These are phyloP conservation scores for Aplysia californica DNA, from an alignment of 1,140 invertebrate genomes.

Conservation along the genomic window DNA sequence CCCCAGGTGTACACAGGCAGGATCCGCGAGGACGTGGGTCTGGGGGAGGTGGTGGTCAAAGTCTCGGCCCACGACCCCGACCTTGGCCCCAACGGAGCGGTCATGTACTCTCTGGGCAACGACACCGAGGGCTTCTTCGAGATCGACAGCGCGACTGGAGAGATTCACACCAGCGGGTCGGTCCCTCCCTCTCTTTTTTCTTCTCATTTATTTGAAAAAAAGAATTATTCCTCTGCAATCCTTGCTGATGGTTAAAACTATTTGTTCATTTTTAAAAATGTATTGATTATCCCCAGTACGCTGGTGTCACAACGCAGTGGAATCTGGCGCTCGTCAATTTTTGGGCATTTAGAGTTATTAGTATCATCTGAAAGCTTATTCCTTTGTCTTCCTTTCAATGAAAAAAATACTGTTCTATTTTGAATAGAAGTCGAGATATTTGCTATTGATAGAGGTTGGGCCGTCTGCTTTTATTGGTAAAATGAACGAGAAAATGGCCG, in stretches of 20 bases:
- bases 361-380: too few species aligned
- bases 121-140: constrained; percentile 59
- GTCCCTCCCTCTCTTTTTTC: constrained; percentile 56
- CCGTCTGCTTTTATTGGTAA: too few species aligned
- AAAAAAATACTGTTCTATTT: too few species aligned
- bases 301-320: too few species aligned
- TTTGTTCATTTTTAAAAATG: too few species aligned
- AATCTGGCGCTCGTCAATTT: too few species aligned
- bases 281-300: too few species aligned
- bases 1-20: constrained; percentile 38
- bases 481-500: too few species aligned
- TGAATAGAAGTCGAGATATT: too few species aligned
- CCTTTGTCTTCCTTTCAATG: too few species aligned
- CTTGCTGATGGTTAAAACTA: background rate
- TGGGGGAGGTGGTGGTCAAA: constrained; percentile 68
- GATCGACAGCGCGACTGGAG: constrained; percentile 54
- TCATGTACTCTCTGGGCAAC: constrained; percentile 65
- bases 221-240: background rate
- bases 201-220: background rate
- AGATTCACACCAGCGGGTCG: constrained; percentile 58
- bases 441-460: too few species aligned
- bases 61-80: constrained; percentile 83
- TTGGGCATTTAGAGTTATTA: too few species aligned
- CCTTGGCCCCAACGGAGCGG: constrained; percentile 79
- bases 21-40: constrained; percentile 70